phyloP scores from a whole-genome alignment of 2,797 vertebrate species.

The Podargus strigoides region DNA sequence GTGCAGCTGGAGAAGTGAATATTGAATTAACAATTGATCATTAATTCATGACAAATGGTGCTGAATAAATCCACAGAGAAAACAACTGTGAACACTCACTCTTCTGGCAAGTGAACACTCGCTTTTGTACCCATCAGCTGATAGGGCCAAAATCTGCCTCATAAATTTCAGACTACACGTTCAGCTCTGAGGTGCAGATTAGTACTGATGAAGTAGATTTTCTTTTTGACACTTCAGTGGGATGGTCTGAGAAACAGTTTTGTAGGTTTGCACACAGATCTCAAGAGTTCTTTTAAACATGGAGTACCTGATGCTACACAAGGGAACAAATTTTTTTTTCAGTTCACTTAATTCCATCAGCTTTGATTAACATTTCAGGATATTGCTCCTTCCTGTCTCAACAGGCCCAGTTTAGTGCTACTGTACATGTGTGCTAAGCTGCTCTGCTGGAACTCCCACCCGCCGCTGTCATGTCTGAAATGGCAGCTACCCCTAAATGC shows the following conservation, averaged over 20 bases:
- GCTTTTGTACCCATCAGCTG: background rate
- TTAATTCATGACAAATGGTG: constrained; percentile 57
- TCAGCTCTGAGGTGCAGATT: background rate
- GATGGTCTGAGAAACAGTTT: background rate
- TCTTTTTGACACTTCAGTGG: background rate
- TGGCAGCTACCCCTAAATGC: background rate
- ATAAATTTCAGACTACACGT: background rate
- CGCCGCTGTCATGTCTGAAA: fast-evolving
- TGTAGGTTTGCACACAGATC: background rate
- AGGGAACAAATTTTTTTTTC: background rate
- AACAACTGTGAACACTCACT: constrained; percentile 32
- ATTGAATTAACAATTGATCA: constrained; percentile 63
- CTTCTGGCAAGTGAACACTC: constrained; percentile 47
- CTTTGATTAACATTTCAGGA: background rate
- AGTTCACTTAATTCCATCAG: background rate
- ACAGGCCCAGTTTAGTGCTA: background rate
- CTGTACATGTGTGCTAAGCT: fast-evolving
- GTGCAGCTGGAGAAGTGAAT: constrained; percentile 58
- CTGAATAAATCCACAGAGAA: constrained; percentile 45
- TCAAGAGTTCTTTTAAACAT: background rate
- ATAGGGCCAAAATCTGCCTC: constrained; percentile 38
- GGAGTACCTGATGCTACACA: background rate
- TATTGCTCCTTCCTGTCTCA: background rate
- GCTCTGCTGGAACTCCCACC: background rate
- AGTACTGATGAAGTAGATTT: background rate